Evolutionary conservation across 2,888 invertebrate genomes (phyloP).

Genomic region (Brenthis hecate): DNA sequence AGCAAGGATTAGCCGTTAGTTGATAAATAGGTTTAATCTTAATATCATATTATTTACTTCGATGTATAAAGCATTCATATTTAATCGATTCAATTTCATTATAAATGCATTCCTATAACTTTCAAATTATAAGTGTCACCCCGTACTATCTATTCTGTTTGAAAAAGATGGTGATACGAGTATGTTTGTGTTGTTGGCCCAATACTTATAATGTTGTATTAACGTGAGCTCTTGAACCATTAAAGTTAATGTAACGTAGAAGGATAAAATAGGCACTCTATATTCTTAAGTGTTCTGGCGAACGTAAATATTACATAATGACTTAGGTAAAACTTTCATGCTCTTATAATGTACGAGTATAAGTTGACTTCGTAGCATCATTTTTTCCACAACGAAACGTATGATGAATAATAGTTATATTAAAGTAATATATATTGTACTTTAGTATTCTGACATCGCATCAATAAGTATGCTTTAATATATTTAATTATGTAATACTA

Average conservation of each 20-base stretch:
- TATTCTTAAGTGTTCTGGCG: constrained; percentile 23
- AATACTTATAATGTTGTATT: constrained; percentile 5
- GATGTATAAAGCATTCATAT: too few relatives aligned
- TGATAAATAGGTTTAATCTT: too few relatives aligned
- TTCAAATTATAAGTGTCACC: too few relatives aligned
- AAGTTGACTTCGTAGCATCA: constrained; percentile 8
- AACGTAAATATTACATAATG: constrained; percentile 20
- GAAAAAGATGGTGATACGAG: not conserved
- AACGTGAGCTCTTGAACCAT: constrained; percentile 27
- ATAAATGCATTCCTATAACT: too few relatives aligned
- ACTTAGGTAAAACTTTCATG: constrained; percentile 19
- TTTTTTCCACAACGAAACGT: not conserved
- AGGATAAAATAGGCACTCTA: constrained; percentile 32
- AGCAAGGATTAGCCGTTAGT: too few relatives aligned
- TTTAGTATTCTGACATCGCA: too few relatives aligned
- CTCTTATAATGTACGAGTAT: not conserved
- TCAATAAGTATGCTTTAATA: too few relatives aligned
- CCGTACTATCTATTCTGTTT: too few relatives aligned
- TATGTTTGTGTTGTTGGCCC: constrained; percentile 1
- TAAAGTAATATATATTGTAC: too few relatives aligned
- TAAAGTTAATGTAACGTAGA: constrained; percentile 35
- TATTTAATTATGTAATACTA: too few relatives aligned
- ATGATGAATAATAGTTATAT: not conserved
- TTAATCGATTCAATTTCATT: too few relatives aligned
- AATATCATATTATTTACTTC: too few relatives aligned